A percentile compares a stretch with the other conserved stretches of the same genome.
These are phyloP conservation scores for Epinephelus malabaricus DNA, from an alignment of 2,797 vertebrate genomes.

Conservation along the genomic window DNA sequence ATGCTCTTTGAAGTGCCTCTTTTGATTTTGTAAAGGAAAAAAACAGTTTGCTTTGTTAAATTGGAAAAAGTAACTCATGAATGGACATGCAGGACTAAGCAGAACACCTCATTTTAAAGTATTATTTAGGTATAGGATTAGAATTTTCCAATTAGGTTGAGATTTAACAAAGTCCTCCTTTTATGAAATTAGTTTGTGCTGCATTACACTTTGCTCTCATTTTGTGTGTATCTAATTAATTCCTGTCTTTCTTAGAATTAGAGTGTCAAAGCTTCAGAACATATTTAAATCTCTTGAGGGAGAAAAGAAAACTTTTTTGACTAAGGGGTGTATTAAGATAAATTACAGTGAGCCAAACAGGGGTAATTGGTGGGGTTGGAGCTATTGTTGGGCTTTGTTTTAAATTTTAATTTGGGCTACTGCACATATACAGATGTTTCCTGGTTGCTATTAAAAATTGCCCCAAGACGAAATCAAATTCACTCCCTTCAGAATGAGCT, in stretches of 20 bases:
- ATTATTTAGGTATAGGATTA: slow-evolving; percentile 77
- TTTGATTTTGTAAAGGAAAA: slow-evolving; percentile 40
- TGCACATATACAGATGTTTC: slow-evolving; percentile 56
- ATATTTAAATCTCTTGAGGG: slow-evolving; percentile 70
- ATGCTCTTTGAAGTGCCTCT: slow-evolving; percentile 48
- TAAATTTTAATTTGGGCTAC: slow-evolving; percentile 56
- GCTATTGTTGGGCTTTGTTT: slow-evolving; percentile 68
- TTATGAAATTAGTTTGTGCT: slow-evolving; percentile 81
- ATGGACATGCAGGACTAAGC: slow-evolving; percentile 56
- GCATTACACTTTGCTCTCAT: slow-evolving; percentile 76
- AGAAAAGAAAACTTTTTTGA: slow-evolving; percentile 64
- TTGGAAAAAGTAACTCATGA: slow-evolving; percentile 57
- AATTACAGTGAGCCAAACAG: slow-evolving; percentile 74
- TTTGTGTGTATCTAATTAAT: slow-evolving; percentile 80
- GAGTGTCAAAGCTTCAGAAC: slow-evolving; percentile 70
- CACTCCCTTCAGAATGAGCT: slow-evolving; percentile 30
- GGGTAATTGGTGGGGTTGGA: slow-evolving; percentile 72
- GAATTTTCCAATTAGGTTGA: slow-evolving; percentile 78
- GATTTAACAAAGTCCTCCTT: slow-evolving; percentile 73
- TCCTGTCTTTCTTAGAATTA: slow-evolving; percentile 75
- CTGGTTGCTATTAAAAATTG: slow-evolving; percentile 67
- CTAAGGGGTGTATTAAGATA: slow-evolving; percentile 74
- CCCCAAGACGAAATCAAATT: slow-evolving; percentile 51
- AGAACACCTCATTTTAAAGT: slow-evolving; percentile 69
- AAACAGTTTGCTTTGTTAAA: slow-evolving; percentile 61